Conservation (phyloP, 2,797 vertebrate species). For the Arrhamphus sclerolepis region DNA sequence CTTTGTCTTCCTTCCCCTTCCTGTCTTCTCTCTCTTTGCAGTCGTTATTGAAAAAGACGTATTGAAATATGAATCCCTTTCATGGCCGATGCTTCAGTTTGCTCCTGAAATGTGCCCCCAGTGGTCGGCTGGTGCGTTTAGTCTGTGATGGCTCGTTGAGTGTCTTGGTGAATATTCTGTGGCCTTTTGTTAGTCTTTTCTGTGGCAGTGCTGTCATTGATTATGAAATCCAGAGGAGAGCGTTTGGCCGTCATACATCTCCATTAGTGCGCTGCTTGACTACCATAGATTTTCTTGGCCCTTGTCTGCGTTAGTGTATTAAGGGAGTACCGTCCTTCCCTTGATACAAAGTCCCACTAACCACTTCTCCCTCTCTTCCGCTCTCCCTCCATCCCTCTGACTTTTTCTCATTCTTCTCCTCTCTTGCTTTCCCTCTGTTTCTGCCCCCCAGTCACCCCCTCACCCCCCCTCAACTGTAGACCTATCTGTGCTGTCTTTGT, state of each 20-base stretch:
- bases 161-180: conserved; percentile 88
- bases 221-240: conserved; percentile 98
- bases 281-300: conserved; percentile 99
- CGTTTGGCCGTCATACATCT: conserved; percentile 98
- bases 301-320: conserved; percentile 95
- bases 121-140: conserved; percentile 78
- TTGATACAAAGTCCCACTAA: conserved; percentile 92
- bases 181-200: conserved; percentile 94
- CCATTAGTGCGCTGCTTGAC: conserved; percentile 97
- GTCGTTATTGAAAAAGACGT: conserved; percentile 93
- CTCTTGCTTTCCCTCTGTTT: conserved; percentile 42
- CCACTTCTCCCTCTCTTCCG: conserved; percentile 36
- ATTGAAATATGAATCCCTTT: conserved; percentile 96
- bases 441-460: conserved; percentile 26
- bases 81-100: conserved; percentile 88
- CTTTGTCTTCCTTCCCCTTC: conserved; percentile 64
- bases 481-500: conserved; percentile 80
- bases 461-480: conserved; percentile 59
- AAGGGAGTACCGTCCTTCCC: conserved; percentile 88
- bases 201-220: conserved; percentile 96
- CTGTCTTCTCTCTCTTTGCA: conserved; percentile 85
- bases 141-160: conserved; percentile 50
- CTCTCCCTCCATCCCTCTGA: conserved; percentile 62
- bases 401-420: conserved; percentile 50
- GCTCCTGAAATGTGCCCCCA: conserved; percentile 88